phyloP scores from a whole-genome alignment of 1,140 invertebrate genomes.

The Drosophila asahinai region DNA sequence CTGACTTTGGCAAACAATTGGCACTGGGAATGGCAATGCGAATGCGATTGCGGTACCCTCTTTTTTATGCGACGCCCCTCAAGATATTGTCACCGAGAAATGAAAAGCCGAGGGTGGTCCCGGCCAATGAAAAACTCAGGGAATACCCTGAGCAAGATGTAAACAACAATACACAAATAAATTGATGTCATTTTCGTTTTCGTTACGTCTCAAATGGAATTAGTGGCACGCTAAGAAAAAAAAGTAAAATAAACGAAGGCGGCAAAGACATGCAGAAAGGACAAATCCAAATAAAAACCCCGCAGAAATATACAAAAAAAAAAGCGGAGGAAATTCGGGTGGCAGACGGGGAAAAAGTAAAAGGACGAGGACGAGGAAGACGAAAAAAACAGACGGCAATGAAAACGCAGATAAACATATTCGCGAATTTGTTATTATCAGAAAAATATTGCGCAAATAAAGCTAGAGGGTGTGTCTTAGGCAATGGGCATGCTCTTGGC shows the following conservation, averaged over 20 bases:
- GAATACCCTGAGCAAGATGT: constrained; percentile 3
- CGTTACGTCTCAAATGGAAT: constrained; percentile 81
- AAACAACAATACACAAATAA: constrained; percentile 77
- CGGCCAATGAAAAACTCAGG: constrained; percentile 26
- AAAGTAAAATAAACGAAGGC: constrained; percentile 20
- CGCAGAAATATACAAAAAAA: constrained; percentile 39
- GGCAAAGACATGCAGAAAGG: constrained; percentile 27
- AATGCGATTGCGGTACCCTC: constrained; percentile 6
- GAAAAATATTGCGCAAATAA: constrained; percentile 82
- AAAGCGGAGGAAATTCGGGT: constrained; percentile 8
- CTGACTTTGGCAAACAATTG: constrained; percentile 33
- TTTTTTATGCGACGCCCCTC: constrained; percentile 7
- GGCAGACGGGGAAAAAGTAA: constrained; percentile 17
- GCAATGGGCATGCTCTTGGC: constrained; percentile 8
- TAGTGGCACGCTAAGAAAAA: constrained; percentile 61
- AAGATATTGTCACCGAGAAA: constrained; percentile 44
- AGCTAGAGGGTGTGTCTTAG: constrained; percentile 33
- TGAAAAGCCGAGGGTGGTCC: constrained; percentile 31
- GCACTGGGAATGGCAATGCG: constrained; percentile 24
- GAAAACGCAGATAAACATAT: constrained; percentile 82
- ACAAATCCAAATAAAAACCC: constrained; percentile 61
- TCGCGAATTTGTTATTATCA: constrained; percentile 83
- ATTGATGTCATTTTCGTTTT: constrained; percentile 84
- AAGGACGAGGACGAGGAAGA: background rate
- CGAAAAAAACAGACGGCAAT: constrained; percentile 64